Percentiles rank a stretch among this genome's conserved stretches.
Conservation (phyloP, 2,797 vertebrate species). For the Pseudocheirus occidentalis region DNA sequence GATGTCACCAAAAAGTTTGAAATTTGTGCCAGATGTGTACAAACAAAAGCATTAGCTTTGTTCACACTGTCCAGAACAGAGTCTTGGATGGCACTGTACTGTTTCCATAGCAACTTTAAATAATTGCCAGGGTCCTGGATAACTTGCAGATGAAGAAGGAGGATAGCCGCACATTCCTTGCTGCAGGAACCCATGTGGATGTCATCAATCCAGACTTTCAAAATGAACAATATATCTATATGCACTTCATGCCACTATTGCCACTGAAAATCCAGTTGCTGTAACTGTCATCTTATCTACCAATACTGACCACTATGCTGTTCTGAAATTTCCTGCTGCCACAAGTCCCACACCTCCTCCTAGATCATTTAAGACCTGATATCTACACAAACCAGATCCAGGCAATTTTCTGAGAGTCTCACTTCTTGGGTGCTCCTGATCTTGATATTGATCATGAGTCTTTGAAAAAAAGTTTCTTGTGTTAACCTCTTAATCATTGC, state of each 20-base stretch:
- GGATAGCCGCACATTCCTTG: no score
- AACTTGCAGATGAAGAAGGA: neutral
- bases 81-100: neutral
- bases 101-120: neutral
- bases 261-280: neutral
- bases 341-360: no score
- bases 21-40: neutral
- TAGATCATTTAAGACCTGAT: no score
- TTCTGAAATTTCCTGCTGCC: neutral
- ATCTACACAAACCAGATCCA: no score
- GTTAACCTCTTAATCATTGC: neutral
- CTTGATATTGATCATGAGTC: no score
- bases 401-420: no score
- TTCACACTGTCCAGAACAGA: neutral
- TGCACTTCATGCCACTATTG: neutral
- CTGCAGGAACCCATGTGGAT: no score
- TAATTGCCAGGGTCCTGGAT: neutral
- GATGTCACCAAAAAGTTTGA: neutral
- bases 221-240: neutral
- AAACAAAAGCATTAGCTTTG: neutral
- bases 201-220: neutral
- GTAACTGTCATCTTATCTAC: neutral
- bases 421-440: no score
- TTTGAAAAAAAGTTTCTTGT: neutral
- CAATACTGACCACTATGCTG: neutral